phyloP scores from a whole-genome alignment of 1,140 invertebrate genomes.

The Orchestia grillus region DNA sequence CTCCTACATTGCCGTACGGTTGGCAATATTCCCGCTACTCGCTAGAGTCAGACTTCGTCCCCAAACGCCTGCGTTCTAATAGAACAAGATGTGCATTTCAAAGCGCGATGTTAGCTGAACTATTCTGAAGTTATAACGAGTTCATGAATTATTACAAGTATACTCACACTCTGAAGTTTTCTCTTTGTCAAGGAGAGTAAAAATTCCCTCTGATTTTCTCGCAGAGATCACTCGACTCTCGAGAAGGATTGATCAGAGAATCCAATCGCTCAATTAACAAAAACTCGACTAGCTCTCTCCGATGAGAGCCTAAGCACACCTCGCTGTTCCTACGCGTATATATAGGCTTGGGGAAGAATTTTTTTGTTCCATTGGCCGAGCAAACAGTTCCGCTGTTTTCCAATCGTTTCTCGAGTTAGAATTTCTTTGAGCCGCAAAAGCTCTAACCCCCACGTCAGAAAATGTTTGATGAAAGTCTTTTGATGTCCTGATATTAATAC shows the following conservation, averaged over 20 bases:
- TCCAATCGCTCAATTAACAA: background rate
- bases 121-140: no score
- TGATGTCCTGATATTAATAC: constrained; percentile 52
- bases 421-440: constrained; percentile 43
- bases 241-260: background rate
- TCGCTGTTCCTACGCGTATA: background rate
- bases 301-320: background rate
- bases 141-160: background rate
- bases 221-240: background rate
- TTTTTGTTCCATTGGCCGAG: background rate
- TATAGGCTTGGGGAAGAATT: background rate
- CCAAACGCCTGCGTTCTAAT: background rate
- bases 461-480: constrained; percentile 50
- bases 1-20: background rate
- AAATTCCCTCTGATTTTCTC: background rate
- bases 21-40: background rate
- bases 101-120: background rate
- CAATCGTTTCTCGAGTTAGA: constrained; percentile 41
- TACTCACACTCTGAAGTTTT: background rate
- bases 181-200: background rate
- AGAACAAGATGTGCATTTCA: background rate
- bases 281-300: background rate
- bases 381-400: background rate
- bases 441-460: constrained; percentile 22
- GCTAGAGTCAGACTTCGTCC: background rate